These are phyloP conservation scores for Rhopalosiphum nymphaeae DNA, from an alignment of 2,888 invertebrate genomes.

Conservation along the genomic window DNA sequence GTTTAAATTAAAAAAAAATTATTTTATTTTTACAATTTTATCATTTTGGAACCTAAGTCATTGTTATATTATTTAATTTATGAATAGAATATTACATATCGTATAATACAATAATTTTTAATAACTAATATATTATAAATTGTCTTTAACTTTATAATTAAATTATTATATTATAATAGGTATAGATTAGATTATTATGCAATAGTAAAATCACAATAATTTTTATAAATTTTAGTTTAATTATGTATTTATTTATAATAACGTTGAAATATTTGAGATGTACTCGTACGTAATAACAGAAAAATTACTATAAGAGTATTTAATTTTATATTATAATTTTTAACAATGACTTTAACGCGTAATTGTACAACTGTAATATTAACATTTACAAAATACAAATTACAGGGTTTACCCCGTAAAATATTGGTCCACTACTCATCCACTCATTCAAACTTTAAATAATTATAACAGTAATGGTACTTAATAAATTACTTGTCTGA, in stretches of 20 bases:
- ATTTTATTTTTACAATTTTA: background rate
- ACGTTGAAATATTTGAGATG: background rate
- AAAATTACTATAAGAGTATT: background rate
- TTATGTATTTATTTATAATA: background rate
- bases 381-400: background rate
- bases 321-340: background rate
- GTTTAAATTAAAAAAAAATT: background rate
- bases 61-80: background rate
- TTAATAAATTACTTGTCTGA: background rate
- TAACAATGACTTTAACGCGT: background rate
- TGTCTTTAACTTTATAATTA: background rate
- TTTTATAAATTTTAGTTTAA: background rate
- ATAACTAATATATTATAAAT: background rate
- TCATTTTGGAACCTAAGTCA: background rate
- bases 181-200: background rate
- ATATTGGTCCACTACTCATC: background rate
- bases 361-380: background rate
- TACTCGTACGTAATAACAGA: background rate
- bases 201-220: background rate
- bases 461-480: background rate
- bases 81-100: background rate
- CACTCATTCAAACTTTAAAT: background rate
- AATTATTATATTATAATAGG: background rate
- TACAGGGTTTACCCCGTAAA: background rate
- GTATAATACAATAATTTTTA: background rate